phyloP scores from a whole-genome alignment of 2,113 vertebrate species.

The Oreochromis niloticus region DNA sequence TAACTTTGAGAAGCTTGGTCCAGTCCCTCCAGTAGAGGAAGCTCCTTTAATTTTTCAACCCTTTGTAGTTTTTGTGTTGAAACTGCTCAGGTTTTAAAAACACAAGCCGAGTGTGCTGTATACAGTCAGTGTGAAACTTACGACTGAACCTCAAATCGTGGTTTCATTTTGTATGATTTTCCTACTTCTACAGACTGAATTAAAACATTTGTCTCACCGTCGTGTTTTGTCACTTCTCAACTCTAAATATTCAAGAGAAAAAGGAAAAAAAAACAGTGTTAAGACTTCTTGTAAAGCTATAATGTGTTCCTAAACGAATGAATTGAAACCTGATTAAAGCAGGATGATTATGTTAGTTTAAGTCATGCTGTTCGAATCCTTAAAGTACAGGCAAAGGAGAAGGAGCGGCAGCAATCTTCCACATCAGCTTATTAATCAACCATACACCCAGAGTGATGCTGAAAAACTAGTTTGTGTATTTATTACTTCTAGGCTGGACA shows the following conservation, averaged over 20 bases:
- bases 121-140: neutral
- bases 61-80: neutral
- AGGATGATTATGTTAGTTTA: neutral
- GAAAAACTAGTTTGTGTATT: neutral
- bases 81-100: conserved; percentile 3
- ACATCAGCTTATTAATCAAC: neutral
- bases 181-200: neutral
- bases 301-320: neutral
- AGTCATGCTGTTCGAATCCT: neutral
- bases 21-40: neutral
- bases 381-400: neutral
- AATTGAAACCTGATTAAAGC: neutral
- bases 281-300: neutral
- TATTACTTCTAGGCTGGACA: neutral
- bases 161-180: neutral
- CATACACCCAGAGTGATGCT: neutral
- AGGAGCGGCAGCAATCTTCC: neutral
- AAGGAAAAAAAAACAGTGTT: neutral
- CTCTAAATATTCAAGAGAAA: neutral
- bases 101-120: neutral
- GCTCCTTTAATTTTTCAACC: neutral
- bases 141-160: neutral
- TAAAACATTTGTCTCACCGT: neutral
- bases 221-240: neutral
- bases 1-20: neutral